Evolutionary conservation across 2,113 vertebrate genomes (phyloP), one percentile per base, ranked within the genome.

Genomic region (Struthio camelus): DNA sequence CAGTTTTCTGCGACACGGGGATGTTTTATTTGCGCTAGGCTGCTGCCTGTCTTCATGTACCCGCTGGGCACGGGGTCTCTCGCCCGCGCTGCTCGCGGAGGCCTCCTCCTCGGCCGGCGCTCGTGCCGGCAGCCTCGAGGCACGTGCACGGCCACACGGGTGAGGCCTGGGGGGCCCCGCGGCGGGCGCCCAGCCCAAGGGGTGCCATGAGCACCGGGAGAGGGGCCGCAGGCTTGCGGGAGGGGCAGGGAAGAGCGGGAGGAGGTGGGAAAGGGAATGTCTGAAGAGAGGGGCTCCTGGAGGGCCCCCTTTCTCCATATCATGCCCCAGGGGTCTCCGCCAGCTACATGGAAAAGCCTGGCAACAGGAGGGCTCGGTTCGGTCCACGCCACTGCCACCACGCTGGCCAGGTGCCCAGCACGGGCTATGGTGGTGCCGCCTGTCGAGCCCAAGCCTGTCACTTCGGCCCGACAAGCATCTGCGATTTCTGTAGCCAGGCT

Each of bases 1-100:
- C 22, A 40, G 10, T 58, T 93, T 56, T 90, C 80, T 61, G 61
- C 2, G 2, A 15, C 48, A 73, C 15, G 59, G n/a, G 69, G 44
- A 7, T 4, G 7, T 46, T 56, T 28, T 30, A 9, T 48, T 72
- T 4, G 1, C 0, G 0, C 36, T 56, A 9, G 25, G 59, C 15
- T 83, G 87, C 64, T 61, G 22, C 9, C 4, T 2, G 3, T 3
- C 38, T 42, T 15, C 0, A 0, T 19, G 32, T 56, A 53, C 40
- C 6, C 3, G 73, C 79, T 59, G 66, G 67, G 11, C 40, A 67
- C 0, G 17, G 40, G 16, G 4, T 64, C 46, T 20, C n/a, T 16
- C 54, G 20, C 4, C 58, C 30, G 13, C 24, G 6, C 16, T 20
- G 38, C 36, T 42, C 42, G 78, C 50, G 42, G 1, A 34, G 42